Conservation (phyloP, 1,140 invertebrate species). For the Nephila pilipes region DNA sequence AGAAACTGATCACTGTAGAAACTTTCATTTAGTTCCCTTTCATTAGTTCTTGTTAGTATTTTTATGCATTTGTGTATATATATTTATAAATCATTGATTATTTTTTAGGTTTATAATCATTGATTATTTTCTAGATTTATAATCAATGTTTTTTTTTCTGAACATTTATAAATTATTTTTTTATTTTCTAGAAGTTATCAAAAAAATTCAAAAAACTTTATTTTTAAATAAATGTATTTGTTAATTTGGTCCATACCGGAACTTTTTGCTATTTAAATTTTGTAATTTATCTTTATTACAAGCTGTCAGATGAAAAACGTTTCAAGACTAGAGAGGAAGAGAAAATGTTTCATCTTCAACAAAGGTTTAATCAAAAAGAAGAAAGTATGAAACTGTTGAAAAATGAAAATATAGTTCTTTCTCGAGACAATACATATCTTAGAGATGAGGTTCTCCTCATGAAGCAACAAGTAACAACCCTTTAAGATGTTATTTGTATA, state of each 20-base stretch:
- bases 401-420: slow-evolving; percentile 61
- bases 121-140: too few species aligned
- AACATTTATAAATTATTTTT: too few species aligned
- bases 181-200: too few species aligned
- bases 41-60: too few species aligned
- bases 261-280: neutral
- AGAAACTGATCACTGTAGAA: too few species aligned
- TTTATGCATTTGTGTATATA: too few species aligned
- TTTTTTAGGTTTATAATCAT: too few species aligned
- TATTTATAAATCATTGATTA: too few species aligned
- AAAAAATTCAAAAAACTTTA: neutral
- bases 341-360: slow-evolving; percentile 30
- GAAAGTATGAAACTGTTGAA: slow-evolving; percentile 48
- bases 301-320: slow-evolving; percentile 70
- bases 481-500: neutral
- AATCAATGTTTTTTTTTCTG: too few species aligned
- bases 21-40: too few species aligned
- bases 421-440: slow-evolving; percentile 63
- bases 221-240: neutral
- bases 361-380: slow-evolving; percentile 66
- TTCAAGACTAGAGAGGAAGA: slow-evolving; percentile 61
- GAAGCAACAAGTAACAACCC: slow-evolving; percentile 42
- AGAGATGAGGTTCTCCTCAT: slow-evolving; percentile 62
- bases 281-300: neutral
- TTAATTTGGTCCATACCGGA: neutral